Base-by-base conservation (phyloP, 2,113 vertebrate genomes). In the Scomber colias region DNA sequence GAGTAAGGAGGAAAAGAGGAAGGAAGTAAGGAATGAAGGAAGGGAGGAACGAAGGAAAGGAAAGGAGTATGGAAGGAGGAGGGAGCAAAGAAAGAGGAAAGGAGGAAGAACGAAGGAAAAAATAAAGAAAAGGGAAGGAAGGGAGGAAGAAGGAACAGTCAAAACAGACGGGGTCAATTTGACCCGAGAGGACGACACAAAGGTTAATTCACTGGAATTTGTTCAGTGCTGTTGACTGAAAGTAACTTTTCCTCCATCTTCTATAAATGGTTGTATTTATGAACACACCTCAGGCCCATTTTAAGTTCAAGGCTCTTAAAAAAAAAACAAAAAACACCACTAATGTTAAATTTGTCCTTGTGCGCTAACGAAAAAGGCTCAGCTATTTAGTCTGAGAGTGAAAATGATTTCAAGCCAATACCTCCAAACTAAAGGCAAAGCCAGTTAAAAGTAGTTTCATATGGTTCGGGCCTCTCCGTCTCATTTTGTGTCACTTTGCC, bases 311-410 rank as follows among this genome's bases (percentile, higher is more conserved):
- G 75, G 69, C 54, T 71, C 50, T 13, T 46, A 40, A 24, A 71
- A 79, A 21, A 49, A 48, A 27, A n/a, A n/a, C n/a, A 71, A 79
- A 21, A 66, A 75, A 55, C 24, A 67, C 71, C 60, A 49, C 35
- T 55, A 53, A 84, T 77, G 69, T 70, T 71, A 66, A 72, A 63
- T 15, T 1, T 44, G 79, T 76, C 66, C 76, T 76, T 83, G 73
- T 49, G 72, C 62, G 0, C 35, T 46, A 15, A 5, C 56, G 8
- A 49, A 67, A 67, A 71, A 71, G 67, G 10, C 35, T 67, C 64
- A 19, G 61, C 62, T 54, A 35, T 46, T 61, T 53, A 9, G 63
- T 68, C 45, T 60, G 53, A 68, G 66, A 71, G 13, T 0, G 62
- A 11, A 77, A 77, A 65, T 3, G 16, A 81, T 83, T 79, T 83